These are phyloP conservation scores for Porites evermanni DNA, from an alignment of 92 coral and sea anemone genomes.

Conservation along the genomic window DNA sequence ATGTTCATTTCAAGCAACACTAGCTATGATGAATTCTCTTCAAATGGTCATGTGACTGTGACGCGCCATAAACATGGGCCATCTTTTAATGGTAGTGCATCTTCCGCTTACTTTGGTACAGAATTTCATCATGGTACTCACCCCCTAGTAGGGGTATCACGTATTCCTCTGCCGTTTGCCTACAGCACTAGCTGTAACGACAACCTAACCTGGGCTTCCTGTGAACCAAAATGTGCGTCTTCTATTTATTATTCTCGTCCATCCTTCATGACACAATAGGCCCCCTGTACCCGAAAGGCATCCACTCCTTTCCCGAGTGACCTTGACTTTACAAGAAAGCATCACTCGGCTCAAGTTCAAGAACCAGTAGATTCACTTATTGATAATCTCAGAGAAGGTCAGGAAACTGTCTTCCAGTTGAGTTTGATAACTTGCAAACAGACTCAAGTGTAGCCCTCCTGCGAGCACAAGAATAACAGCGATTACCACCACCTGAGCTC, in stretches of 20 bases:
- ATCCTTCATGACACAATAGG: not conserved
- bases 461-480: conserved; percentile 49
- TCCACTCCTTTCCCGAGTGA: not conserved
- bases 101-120: no score
- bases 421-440: conserved; percentile 9
- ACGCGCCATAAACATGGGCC: no score
- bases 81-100: no score
- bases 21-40: no score
- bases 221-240: not conserved
- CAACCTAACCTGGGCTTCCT: not conserved
- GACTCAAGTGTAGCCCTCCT: conserved; percentile 38
- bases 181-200: not conserved
- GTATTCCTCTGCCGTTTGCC: no score
- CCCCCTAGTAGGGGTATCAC: not conserved
- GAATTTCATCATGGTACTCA: no score
- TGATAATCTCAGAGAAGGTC: conserved; percentile 38
- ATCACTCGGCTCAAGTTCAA: not conserved
- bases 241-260: conserved; percentile 2
- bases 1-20: no score
- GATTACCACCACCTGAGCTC: conserved; percentile 57
- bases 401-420: conserved; percentile 15
- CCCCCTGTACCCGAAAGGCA: not conserved
- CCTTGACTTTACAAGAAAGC: not conserved
- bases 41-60: no score
- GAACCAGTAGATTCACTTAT: conserved; percentile 50